Conservation (phyloP, 2,888 invertebrate genomes). For the Metallyticus violacea region DNA sequence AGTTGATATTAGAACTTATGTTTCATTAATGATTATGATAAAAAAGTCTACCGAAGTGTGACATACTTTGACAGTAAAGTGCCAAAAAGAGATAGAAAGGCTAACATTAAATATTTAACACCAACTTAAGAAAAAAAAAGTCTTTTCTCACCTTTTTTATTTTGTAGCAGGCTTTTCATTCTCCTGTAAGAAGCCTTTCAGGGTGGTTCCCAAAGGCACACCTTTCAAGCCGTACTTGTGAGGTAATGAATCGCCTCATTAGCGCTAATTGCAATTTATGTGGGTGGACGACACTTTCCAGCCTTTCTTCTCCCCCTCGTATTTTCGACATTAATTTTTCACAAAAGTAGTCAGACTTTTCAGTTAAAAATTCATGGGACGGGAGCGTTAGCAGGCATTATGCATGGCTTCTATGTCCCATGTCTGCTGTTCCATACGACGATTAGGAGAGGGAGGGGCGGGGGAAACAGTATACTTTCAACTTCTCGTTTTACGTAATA, state of each 20-base stretch:
- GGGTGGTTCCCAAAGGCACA: not conserved
- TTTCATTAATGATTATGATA: too few relatives aligned
- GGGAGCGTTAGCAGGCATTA: not conserved
- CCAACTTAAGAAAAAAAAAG: not conserved
- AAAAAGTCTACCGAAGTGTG: not conserved
- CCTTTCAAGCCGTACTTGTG: not conserved
- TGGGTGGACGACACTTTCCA: not conserved
- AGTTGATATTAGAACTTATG: too few relatives aligned
- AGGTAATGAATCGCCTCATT: not conserved
- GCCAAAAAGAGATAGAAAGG: not conserved
- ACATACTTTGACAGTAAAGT: not conserved
- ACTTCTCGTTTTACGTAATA: not conserved
- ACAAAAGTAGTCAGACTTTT: not conserved
- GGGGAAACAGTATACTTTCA: not conserved
- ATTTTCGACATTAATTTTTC: not conserved
- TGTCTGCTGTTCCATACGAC: not conserved
- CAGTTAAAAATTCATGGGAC: not conserved
- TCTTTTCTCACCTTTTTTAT: not conserved
- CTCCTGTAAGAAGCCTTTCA: not conserved
- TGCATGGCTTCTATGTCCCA: not conserved
- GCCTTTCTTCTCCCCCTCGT: not conserved
- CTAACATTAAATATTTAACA: not conserved
- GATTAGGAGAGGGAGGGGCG: too few relatives aligned
- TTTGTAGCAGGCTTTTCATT: not conserved
- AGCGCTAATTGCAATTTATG: not conserved